These are phyloP conservation scores for Ridgeia piscesae DNA, from an alignment of 1,140 invertebrate species.

Conservation along the genomic window DNA sequence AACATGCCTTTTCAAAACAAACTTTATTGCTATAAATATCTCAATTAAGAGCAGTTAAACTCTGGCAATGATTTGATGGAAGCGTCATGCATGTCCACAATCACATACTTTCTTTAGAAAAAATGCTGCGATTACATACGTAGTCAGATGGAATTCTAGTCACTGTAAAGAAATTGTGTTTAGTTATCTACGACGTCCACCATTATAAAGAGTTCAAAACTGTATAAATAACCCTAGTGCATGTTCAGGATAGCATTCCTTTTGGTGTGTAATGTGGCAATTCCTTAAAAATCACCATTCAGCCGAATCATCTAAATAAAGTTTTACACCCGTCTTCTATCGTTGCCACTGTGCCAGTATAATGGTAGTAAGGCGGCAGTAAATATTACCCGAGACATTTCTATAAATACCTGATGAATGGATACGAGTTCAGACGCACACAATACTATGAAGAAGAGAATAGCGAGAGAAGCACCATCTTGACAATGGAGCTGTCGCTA, in stretches of 20 bases:
- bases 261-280: not conserved
- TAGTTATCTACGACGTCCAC: not conserved
- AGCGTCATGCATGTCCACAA: not conserved
- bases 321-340: not conserved
- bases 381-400: not conserved
- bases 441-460: not conserved
- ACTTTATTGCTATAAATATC: not conserved
- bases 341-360: not conserved
- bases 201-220: not conserved
- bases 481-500: not conserved
- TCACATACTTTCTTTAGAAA: not conserved
- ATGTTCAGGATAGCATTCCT: not conserved
- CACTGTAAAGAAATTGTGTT: too few species aligned
- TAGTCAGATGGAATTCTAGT: too few species aligned
- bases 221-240: not conserved
- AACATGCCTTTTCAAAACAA: too few species aligned
- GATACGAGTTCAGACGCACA: not conserved
- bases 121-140: not conserved
- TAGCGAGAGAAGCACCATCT: not conserved
- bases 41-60: not conserved
- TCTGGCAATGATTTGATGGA: not conserved
- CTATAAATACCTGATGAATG: constrained; percentile 6
- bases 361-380: not conserved
- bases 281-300: not conserved
- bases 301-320: not conserved